phyloP scores from a whole-genome alignment of 1,140 invertebrate species.

The Meteorus sp. region DNA sequence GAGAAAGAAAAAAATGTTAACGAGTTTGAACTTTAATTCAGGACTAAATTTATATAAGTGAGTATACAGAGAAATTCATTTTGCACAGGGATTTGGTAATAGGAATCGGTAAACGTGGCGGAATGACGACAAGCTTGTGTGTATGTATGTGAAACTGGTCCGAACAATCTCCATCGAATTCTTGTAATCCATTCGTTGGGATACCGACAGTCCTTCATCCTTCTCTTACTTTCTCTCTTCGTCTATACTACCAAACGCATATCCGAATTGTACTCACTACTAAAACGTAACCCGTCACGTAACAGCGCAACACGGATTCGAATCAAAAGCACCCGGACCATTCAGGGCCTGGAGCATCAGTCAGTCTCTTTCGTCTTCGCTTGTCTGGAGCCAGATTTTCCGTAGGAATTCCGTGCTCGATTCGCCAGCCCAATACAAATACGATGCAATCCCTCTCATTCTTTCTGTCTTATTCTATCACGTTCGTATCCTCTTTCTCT shows the following conservation, averaged over 20 bases:
- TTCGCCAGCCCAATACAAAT: slow-evolving; percentile 46
- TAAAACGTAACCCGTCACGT: slow-evolving; percentile 26
- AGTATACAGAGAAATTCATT: neutral
- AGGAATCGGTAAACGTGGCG: slow-evolving; percentile 40
- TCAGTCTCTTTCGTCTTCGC: slow-evolving; percentile 43
- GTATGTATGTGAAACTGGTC: slow-evolving; percentile 16
- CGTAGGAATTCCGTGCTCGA: slow-evolving; percentile 47
- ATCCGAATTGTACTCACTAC: slow-evolving; percentile 10
- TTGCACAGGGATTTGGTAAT: slow-evolving; percentile 14
- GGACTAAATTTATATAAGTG: too few relatives aligned
- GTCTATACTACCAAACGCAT: too few relatives aligned
- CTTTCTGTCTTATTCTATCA: slow-evolving; percentile 11
- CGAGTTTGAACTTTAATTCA: neutral
- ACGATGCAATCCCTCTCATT: slow-evolving; percentile 25
- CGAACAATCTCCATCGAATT: slow-evolving; percentile 40
- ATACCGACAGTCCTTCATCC: slow-evolving; percentile 18
- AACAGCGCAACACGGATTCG: slow-evolving; percentile 20
- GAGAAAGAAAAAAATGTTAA: neutral
- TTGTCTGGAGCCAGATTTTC: slow-evolving; percentile 41
- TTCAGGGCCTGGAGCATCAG: too few relatives aligned
- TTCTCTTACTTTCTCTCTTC: too few relatives aligned
- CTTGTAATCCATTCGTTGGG: slow-evolving; percentile 43
- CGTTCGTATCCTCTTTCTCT: neutral
- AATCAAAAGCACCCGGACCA: slow-evolving; percentile 27
- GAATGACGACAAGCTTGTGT: slow-evolving; percentile 45